These are phyloP conservation scores for Volucella inanis DNA, from an alignment of 2,888 invertebrate genomes.

Conservation along the genomic window DNA sequence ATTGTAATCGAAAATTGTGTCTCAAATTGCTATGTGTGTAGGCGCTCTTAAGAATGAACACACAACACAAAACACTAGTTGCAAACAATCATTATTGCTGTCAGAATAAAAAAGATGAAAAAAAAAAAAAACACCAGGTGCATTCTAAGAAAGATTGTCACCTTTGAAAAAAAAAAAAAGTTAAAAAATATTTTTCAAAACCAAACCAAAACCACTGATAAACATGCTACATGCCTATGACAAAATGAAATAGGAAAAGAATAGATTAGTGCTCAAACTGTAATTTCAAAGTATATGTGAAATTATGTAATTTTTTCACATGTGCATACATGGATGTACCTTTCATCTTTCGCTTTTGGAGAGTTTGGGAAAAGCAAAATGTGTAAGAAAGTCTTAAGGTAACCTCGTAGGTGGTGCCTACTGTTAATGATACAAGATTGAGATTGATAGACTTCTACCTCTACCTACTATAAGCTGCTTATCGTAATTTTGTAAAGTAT, in stretches of 20 bases:
- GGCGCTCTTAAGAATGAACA: conserved; percentile 23
- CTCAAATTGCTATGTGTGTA: background rate
- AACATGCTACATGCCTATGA: background rate
- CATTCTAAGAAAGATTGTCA: conserved; percentile 50
- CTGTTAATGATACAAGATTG: no score
- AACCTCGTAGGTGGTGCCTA: no score
- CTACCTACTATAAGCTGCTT: no score
- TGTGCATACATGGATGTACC: background rate
- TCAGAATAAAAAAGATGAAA: background rate
- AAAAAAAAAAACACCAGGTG: conserved; percentile 49
- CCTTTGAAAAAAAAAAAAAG: background rate
- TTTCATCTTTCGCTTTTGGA: conserved; percentile 14
- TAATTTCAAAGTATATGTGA: background rate
- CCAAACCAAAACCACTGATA: conserved; percentile 1
- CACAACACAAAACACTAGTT: conserved; percentile 6
- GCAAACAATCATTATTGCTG: conserved; percentile 1
- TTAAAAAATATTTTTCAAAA: background rate
- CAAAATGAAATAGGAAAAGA: background rate
- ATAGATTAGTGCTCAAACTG: conserved; percentile 33
- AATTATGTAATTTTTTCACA: conserved; percentile 23
- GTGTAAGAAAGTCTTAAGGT: no score
- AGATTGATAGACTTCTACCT: no score
- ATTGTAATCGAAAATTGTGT: background rate
- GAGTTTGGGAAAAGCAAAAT: background rate
- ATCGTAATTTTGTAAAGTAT: no score